Evolutionary conservation across 1,140 invertebrate species (phyloP).

Genomic region (Pseudomyrmex dendroicus): DNA sequence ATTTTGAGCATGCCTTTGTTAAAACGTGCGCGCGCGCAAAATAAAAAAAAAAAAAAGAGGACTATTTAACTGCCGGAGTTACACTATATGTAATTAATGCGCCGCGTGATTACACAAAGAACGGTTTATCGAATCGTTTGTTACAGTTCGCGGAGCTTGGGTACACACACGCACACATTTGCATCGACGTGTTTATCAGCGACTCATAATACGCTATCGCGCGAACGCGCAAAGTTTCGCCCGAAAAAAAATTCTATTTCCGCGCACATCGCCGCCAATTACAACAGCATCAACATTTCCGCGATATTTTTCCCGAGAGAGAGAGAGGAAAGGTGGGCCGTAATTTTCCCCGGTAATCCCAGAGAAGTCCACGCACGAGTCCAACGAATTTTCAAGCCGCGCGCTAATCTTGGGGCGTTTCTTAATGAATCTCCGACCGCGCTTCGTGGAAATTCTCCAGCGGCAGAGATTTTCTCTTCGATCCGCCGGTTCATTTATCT

Average conservation of each 20-base stretch:
- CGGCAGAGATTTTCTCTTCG: slow-evolving; percentile 29
- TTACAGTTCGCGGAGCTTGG: background rate
- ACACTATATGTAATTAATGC: background rate
- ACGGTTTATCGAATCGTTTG: slow-evolving; percentile 9
- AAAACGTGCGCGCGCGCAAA: background rate
- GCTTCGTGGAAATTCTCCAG: background rate
- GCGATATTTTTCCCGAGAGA: slow-evolving; percentile 21
- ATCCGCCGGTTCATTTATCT: slow-evolving; percentile 61
- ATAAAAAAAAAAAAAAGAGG: background rate
- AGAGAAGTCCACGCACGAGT: slow-evolving; percentile 19
- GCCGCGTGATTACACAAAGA: background rate
- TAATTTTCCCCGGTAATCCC: slow-evolving; percentile 33
- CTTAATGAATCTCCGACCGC: slow-evolving; percentile 50
- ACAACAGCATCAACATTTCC: background rate
- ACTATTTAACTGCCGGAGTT: background rate
- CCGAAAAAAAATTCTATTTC: slow-evolving; percentile 13
- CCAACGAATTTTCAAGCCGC: slow-evolving; percentile 27
- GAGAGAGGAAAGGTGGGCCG: background rate
- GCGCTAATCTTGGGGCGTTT: slow-evolving; percentile 39
- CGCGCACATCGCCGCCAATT: background rate
- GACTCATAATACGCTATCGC: slow-evolving; percentile 1
- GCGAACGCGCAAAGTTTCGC: background rate
- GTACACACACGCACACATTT: background rate
- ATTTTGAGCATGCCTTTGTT: background rate
- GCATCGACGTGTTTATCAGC: background rate